phyloP scores from a whole-genome alignment of 2,797 vertebrate genomes.

The Chloroceryle amazona region DNA sequence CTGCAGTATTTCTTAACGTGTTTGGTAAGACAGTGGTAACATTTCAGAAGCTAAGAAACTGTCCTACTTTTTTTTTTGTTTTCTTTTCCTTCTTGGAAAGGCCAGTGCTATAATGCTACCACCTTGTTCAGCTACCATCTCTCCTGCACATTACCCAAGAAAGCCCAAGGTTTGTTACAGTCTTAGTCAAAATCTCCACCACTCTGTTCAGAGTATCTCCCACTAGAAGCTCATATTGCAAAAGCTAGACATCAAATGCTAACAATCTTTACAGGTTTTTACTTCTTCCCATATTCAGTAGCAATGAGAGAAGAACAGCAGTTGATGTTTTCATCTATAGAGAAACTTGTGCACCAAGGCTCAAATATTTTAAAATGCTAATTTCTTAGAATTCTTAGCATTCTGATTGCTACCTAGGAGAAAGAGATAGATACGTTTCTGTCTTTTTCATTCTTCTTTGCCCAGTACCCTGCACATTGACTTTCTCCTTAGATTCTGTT shows the following conservation, averaged over 20 bases:
- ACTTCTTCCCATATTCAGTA: not conserved
- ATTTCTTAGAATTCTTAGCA: not conserved
- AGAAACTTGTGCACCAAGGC: not conserved
- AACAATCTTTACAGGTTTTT: not conserved
- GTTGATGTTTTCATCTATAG: not conserved
- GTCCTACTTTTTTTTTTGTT: constrained; percentile 18
- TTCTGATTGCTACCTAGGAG: not conserved
- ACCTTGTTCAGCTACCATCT: not conserved
- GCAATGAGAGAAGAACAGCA: not conserved
- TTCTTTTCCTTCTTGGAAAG: not conserved
- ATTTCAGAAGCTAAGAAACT: constrained; percentile 15
- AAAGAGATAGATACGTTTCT: not conserved
- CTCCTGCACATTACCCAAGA: not conserved
- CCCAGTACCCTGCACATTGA: not conserved
- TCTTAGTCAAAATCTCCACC: constrained; percentile 11
- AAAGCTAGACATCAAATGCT: not conserved
- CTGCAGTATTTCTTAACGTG: constrained; percentile 5
- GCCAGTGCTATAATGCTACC: not conserved
- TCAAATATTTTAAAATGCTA: not conserved
- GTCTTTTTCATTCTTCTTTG: not conserved
- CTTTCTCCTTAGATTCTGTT: not conserved
- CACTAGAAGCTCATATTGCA: not conserved
- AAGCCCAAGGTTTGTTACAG: not conserved
- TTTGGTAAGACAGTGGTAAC: constrained; percentile 32
- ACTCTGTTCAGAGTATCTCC: not conserved